Base-by-base conservation (phyloP, 2,113 vertebrate genomes). In the Seriola aureovittata region DNA sequence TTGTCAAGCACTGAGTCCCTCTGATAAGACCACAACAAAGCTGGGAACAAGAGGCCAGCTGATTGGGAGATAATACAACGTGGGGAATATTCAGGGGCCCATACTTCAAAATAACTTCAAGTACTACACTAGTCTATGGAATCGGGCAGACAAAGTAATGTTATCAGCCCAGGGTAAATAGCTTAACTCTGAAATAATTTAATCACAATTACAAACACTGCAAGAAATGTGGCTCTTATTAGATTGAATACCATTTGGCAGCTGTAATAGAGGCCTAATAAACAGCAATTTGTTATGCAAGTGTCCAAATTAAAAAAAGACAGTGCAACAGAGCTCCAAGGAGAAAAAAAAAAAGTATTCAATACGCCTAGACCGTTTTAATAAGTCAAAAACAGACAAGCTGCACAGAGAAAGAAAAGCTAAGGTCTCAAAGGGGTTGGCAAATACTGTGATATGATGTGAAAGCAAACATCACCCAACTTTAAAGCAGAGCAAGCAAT, bases 11-110 rank as follows among this genome's bases (percentile, higher is more conserved):
- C 52, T n/a, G 46, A 78, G 36, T 36, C 3, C 57, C 64, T 67
- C 23, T 12, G 38, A 65, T 77, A 67, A 78, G 23, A 76, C 59
- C 72, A 75, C 46, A 75, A 66, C 75, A 72, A 69, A 73, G 57
- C 66, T 8, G 3, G 46, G 42, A 62, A 54, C 21, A 25, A 58
- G 19, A 84, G 42, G 54, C 83, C 73, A 69, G 16, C 23, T 70
- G 50, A 69, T 9, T 68, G 32, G 32, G 34, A 44, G 29, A 46
- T 40, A 69, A 55, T 8, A 66, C 6, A 68, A 81, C 52, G n/a
- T 42, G 23, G 14, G 40, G 12, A 63, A 50, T 58, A 25, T 54
- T 65, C 55, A 14, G 38, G 23, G 36, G 38, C 38, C 34, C 58
- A 68, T 40, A 23, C 48, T 71, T 38, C 29, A 34, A 44, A 52